Evolutionary conservation across 2,888 invertebrate genomes (phyloP).

Genomic region (Drosophila rellima): DNA sequence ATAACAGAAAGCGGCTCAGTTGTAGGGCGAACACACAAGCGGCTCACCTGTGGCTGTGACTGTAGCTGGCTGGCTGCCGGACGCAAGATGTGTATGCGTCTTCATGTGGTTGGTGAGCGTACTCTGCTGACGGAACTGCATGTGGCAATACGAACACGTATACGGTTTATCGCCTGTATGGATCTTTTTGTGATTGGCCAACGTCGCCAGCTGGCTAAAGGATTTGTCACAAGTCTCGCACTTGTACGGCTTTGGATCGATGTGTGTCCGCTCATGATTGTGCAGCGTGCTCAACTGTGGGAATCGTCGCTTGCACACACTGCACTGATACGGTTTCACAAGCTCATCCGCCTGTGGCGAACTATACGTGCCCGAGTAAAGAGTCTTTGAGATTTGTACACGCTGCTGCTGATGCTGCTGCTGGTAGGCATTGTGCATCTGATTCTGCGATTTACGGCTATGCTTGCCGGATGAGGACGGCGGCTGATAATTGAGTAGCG

Average conservation of each 20-base stretch:
- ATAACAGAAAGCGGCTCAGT: slow-evolving; percentile 82
- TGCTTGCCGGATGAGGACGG: slow-evolving; percentile 61
- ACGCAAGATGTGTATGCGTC: slow-evolving; percentile 80
- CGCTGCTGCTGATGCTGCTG: slow-evolving; percentile 77
- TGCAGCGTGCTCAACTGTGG: slow-evolving; percentile 83
- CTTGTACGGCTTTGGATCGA: slow-evolving; percentile 84
- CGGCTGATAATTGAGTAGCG: slow-evolving; percentile 82
- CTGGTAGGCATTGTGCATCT: slow-evolving; percentile 78
- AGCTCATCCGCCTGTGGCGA: slow-evolving; percentile 83
- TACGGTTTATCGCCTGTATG: slow-evolving; percentile 83
- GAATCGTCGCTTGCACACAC: slow-evolving; percentile 82
- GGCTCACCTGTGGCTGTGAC: slow-evolving; percentile 78
- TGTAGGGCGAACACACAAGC: slow-evolving; percentile 84
- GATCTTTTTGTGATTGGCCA: slow-evolving; percentile 84
- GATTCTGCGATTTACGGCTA: slow-evolving; percentile 70
- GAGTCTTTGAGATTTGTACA: slow-evolving; percentile 83
- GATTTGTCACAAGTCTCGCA: slow-evolving; percentile 84
- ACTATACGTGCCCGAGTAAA: slow-evolving; percentile 83
- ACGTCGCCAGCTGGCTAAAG: slow-evolving; percentile 82
- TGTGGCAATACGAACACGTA: slow-evolving; percentile 83
- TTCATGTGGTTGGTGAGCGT: slow-evolving; percentile 84
- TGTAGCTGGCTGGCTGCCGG: slow-evolving; percentile 65
- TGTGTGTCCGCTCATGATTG: slow-evolving; percentile 83
- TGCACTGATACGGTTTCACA: slow-evolving; percentile 83
- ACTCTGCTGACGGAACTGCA: slow-evolving; percentile 84